These are phyloP conservation scores for Yponomeuta malinellus DNA, from an alignment of 2,888 invertebrate genomes.

Conservation along the genomic window DNA sequence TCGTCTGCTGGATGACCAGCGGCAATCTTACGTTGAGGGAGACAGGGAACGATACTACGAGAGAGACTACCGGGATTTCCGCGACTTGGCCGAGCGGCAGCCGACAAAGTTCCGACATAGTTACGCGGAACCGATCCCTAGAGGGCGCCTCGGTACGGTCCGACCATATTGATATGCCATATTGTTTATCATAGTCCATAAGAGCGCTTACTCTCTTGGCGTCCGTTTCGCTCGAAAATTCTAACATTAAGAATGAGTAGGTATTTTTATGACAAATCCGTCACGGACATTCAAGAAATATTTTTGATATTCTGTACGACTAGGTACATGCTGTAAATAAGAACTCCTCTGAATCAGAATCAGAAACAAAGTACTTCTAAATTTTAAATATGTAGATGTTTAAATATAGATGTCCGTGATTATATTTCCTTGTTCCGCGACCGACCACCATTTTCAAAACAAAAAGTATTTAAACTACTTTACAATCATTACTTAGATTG, in stretches of 20 bases:
- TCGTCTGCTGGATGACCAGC: conserved; percentile 62
- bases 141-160: conserved; percentile 68
- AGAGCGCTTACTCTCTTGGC: neutral
- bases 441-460: too few species aligned
- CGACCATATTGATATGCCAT: conserved; percentile 72
- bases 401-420: too few species aligned
- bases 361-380: too few species aligned
- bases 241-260: neutral
- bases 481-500: too few species aligned
- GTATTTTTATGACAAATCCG: neutral
- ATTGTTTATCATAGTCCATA: conserved; percentile 30
- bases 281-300: too few species aligned
- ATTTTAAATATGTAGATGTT: too few species aligned
- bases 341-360: too few species aligned
- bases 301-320: too few species aligned
- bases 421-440: too few species aligned
- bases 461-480: too few species aligned
- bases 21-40: conserved; percentile 60
- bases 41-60: conserved; percentile 62
- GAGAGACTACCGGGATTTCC: conserved; percentile 63
- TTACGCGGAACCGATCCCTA: conserved; percentile 79
- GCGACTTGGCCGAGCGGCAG: conserved; percentile 58
- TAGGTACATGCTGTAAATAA: too few species aligned
- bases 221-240: neutral
- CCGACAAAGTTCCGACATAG: conserved; percentile 77